Evolutionary conservation across 2,888 invertebrate species (phyloP).

Genomic region (Poecilobothrus nobilitatus): DNA sequence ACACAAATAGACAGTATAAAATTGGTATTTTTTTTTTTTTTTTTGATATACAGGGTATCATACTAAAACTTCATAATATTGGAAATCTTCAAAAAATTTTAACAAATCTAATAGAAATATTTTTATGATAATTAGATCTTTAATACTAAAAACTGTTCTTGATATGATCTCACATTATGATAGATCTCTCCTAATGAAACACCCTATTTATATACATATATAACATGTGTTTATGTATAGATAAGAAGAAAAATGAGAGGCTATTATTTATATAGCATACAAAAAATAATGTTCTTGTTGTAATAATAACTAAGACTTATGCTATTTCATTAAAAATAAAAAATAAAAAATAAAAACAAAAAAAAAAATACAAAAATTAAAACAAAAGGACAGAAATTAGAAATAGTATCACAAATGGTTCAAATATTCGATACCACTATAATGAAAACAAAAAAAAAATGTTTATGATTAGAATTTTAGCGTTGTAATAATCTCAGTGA

Average conservation of each 20-base stretch:
- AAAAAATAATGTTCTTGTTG: not conserved
- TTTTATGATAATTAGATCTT: too few relatives aligned
- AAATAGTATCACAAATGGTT: not conserved
- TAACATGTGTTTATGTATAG: not conserved
- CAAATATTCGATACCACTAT: not conserved
- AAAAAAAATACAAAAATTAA: not conserved
- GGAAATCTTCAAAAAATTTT: too few relatives aligned
- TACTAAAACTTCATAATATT: too few relatives aligned
- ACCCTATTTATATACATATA: too few relatives aligned
- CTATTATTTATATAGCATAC: not conserved
- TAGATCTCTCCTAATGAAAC: too few relatives aligned
- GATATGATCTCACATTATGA: too few relatives aligned
- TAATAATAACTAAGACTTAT: not conserved
- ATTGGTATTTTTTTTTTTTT: too few relatives aligned
- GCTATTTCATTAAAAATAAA: not conserved
- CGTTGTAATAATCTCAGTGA: too few relatives aligned
- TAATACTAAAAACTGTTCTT: too few relatives aligned
- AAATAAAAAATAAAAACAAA: not conserved
- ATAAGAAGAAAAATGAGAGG: not conserved
- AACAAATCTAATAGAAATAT: too few relatives aligned
- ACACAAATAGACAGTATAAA: too few relatives aligned
- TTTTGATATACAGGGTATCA: too few relatives aligned
- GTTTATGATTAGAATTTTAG: not conserved
- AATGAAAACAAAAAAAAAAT: not conserved
- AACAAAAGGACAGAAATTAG: not conserved